These are phyloP conservation scores for Calameuta pallipes DNA, from an alignment of 2,888 invertebrate species.

Conservation along the genomic window DNA sequence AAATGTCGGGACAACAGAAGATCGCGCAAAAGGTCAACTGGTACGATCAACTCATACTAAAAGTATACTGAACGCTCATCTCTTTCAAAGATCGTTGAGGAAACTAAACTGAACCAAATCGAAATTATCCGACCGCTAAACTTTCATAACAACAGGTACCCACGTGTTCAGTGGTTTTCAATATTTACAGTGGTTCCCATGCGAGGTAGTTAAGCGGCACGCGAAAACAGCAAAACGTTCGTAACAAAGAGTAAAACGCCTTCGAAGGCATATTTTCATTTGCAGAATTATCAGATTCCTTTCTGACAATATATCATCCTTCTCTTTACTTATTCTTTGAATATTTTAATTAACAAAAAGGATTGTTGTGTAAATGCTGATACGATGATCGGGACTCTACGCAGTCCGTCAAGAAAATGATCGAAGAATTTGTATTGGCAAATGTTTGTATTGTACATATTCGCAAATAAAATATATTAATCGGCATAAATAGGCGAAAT, in stretches of 20 bases:
- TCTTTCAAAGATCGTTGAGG: neutral
- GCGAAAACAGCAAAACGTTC: neutral
- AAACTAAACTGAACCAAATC: neutral
- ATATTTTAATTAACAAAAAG: neutral
- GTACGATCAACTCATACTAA: neutral
- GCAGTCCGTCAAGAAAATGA: neutral
- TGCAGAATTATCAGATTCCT: neutral
- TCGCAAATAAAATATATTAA: neutral
- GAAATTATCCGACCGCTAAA: neutral
- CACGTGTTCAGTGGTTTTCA: neutral
- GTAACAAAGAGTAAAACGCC: neutral
- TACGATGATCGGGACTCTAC: neutral
- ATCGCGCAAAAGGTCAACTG: neutral
- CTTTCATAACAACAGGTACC: neutral
- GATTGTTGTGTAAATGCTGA: neutral
- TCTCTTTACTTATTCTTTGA: neutral
- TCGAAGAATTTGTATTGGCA: neutral
- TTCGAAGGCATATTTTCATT: neutral
- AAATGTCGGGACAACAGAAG: neutral
- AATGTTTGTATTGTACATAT: neutral
- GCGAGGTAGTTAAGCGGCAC: neutral
- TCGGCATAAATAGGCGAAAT: neutral
- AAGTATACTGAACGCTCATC: neutral
- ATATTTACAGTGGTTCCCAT: neutral
- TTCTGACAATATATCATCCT: neutral